A percentile compares a stretch with the other conserved stretches of the same genome.
These are phyloP conservation scores for Ascidia mentula DNA, from an alignment of 23 tunicate species.

Conservation along the genomic window DNA sequence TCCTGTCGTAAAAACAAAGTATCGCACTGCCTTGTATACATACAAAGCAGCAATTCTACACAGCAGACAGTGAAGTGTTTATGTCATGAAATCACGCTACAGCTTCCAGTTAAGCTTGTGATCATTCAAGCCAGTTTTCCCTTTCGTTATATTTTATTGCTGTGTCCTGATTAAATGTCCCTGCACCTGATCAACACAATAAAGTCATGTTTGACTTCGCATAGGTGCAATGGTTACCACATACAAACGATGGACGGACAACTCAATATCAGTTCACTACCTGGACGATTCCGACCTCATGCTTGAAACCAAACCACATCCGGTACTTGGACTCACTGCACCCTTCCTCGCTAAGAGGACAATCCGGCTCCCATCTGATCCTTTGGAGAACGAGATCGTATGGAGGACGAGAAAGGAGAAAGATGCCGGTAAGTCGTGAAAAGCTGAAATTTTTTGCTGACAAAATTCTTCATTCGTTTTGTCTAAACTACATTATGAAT, in stretches of 20 bases:
- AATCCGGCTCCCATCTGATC: constrained; percentile 72
- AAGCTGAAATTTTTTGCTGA: no score
- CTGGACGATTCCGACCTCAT: constrained; percentile 75
- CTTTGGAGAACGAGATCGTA: constrained; percentile 84
- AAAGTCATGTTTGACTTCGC: neutral
- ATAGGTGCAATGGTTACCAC: constrained; percentile 60
- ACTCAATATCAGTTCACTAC: constrained; percentile 80
- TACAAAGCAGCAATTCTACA: no score
- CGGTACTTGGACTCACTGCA: constrained; percentile 70
- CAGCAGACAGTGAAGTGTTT: no score
- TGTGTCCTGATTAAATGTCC: no score
- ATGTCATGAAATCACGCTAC: no score
- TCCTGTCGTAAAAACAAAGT: no score
- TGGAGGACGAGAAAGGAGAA: constrained; percentile 82
- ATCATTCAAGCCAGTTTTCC: no score
- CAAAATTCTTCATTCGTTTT: no score
- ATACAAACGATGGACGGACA: constrained; percentile 87
- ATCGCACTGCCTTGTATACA: no score
- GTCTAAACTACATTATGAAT: no score
- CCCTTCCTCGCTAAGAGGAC: constrained; percentile 90
- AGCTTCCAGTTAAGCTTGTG: no score
- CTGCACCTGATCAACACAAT: neutral
- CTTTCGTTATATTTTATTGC: no score
- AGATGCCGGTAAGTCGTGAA: constrained; percentile 44
- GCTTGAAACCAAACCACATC: constrained; percentile 89